Evolutionary conservation across 2,797 vertebrate species (phyloP), one percentile per base, ranked within the genome.

Genomic region (Chaetodon trifasciatus): DNA sequence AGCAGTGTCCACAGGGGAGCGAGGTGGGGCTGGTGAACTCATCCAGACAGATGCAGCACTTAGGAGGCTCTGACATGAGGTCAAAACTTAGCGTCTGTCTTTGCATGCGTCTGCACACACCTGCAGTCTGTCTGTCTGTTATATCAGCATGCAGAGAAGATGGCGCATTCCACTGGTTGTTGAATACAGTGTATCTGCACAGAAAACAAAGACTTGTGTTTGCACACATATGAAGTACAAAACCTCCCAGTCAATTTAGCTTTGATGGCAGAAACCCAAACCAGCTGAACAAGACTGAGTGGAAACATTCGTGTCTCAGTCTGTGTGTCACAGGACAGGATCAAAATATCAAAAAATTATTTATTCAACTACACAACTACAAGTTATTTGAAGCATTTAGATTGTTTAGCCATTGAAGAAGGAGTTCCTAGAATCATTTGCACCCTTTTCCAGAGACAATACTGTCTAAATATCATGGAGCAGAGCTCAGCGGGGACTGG

Each of bases 21-120:
- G 65, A 75, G 0, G 65, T 73, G 0, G 92, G 92, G 2, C 68
- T 55, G 11, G 35, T 77, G 70, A 91, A 82, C 15, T 78, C 70
- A 35, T 89, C 66, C 88, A 91, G 86, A n/a, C 94, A 94, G 81
- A 94, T 86, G 78, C 92, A 93, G 62, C 92, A 94, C 32, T 32
- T 4, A 0, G 65, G 32, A 42, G 58, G 55, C 28, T 78, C 83
- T 3, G 90, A 85, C 89, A 90, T 87, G 0, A 11, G 21, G 44
- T 57, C 53, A 13, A 35, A 39, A 28, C 23, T 9, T 3, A 49
- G 5, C 1, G 10, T 44, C 23, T 28, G 35, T n/a, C n/a, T 73
- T 24, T 19, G 4, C 12, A 15, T 55, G 70, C 49, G 28, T 21
- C 44, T 9, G 16, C 15, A 21, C 28, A n/a, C 16, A 13, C 15